Conservation (phyloP, 37 sponge, comb jelly and placozoan genomes). For the Ephydatia muelleri region DNA sequence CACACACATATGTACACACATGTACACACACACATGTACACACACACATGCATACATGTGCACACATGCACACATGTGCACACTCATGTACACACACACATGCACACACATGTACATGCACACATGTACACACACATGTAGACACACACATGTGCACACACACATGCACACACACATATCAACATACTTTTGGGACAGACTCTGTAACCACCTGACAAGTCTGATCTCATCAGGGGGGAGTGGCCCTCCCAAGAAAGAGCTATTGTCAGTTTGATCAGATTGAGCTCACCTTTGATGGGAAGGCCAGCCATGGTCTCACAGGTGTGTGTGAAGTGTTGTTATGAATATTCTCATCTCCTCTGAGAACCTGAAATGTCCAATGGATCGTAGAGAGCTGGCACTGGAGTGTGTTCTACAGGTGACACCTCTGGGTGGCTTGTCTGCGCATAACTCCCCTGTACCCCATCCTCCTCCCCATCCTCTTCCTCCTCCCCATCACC, state of each 20-base stretch:
- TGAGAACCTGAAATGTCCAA: conserved; percentile 31
- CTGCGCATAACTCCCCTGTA: too few species aligned
- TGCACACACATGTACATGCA: too few species aligned
- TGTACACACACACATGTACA: neutral
- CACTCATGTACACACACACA: neutral
- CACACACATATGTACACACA: too few species aligned
- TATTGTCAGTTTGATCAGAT: conserved; percentile 72
- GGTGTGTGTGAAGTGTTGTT: conserved; percentile 37
- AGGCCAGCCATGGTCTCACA: conserved; percentile 25
- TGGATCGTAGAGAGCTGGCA: conserved; percentile 70
- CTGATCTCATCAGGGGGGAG: too few species aligned
- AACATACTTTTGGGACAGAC: too few species aligned
- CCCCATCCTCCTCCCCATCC: neutral
- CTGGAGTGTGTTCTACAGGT: conserved; percentile 86
- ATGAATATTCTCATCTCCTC: conserved; percentile 52
- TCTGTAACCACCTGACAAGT: too few species aligned
- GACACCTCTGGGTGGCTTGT: too few species aligned
- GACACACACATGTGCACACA: conserved; percentile 3
- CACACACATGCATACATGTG: neutral
- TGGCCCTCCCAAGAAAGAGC: conserved; percentile 63
- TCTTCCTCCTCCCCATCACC: too few species aligned
- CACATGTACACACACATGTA: too few species aligned
- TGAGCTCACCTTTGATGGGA: conserved; percentile 50
- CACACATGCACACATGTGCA: neutral
- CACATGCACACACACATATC: neutral